Percentiles rank a stretch among this genome's conserved stretches.
phyloP scores from a whole-genome alignment of 2,797 vertebrate species.

The Karalla daura region DNA sequence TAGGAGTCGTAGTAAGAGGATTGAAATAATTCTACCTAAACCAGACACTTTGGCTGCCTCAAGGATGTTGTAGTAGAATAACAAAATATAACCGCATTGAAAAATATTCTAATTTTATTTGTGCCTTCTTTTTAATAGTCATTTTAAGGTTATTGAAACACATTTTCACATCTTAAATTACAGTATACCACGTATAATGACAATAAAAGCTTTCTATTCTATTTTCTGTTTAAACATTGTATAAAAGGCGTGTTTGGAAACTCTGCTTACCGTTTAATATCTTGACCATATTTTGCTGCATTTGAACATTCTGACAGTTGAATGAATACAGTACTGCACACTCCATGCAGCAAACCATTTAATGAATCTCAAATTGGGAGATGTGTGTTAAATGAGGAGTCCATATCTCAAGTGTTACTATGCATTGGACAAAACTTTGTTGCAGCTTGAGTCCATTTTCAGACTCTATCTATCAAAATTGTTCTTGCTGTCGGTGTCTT shows the following conservation, averaged over 20 bases:
- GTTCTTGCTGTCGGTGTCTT: conserved; percentile 1
- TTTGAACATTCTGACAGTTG: neutral
- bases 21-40: no score
- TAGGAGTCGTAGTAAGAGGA: no score
- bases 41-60: no score
- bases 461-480: conserved; percentile 27
- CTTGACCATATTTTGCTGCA: neutral
- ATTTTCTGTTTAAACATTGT: no score
- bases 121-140: no score
- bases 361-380: neutral
- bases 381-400: neutral
- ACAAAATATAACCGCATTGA: no score
- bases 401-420: neutral
- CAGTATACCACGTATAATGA: no score
- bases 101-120: no score
- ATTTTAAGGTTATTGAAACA: no score
- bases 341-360: neutral
- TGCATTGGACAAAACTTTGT: neutral
- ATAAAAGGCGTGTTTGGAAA: neutral
- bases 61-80: no score
- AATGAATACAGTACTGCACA: neutral
- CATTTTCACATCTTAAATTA: no score
- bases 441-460: neutral
- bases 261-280: neutral
- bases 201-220: no score